phyloP scores from a whole-genome alignment of 2,113 vertebrate species.

The Albula goreensis region DNA sequence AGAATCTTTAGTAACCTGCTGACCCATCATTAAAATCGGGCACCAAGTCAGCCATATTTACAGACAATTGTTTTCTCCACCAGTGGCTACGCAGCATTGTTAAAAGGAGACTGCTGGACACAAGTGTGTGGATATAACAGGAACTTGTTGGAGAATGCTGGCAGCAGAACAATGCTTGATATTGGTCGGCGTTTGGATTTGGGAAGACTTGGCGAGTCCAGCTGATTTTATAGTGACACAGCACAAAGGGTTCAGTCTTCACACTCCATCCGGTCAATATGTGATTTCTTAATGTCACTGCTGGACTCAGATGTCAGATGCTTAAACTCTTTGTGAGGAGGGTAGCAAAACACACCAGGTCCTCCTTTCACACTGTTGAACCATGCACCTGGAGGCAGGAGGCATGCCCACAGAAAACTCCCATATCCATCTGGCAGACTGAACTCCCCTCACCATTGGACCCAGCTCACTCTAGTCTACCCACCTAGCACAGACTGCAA shows the following conservation, averaged over 20 bases:
- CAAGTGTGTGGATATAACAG: slow-evolving; percentile 7
- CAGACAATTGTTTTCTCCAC: background rate
- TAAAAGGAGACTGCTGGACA: slow-evolving; percentile 4
- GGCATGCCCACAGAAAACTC: slow-evolving; percentile 47
- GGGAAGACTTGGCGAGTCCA: slow-evolving; percentile 37
- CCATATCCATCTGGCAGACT: slow-evolving; percentile 50
- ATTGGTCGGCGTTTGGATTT: slow-evolving; percentile 39
- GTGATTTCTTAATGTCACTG: slow-evolving; percentile 74
- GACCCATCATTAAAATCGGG: background rate
- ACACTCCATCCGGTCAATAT: slow-evolving; percentile 73
- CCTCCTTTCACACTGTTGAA: slow-evolving; percentile 69
- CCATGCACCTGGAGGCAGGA: slow-evolving; percentile 68
- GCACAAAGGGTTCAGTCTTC: slow-evolving; percentile 64
- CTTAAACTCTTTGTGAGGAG: slow-evolving; percentile 74
- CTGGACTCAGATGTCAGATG: slow-evolving; percentile 69
- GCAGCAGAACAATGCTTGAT: slow-evolving; percentile 20
- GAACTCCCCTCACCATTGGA: too few relatives aligned
- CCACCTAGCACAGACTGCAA: slow-evolving; percentile 53
- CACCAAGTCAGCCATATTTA: background rate
- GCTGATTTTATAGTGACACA: slow-evolving; percentile 10
- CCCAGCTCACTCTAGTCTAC: background rate
- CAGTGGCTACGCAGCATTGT: background rate
- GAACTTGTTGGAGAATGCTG: slow-evolving; percentile 1
- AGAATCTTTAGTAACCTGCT: background rate
- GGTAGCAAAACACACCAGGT: slow-evolving; percentile 63